Conservation (phyloP, 2,113 vertebrate genomes). For the Orthonyx spaldingii region DNA sequence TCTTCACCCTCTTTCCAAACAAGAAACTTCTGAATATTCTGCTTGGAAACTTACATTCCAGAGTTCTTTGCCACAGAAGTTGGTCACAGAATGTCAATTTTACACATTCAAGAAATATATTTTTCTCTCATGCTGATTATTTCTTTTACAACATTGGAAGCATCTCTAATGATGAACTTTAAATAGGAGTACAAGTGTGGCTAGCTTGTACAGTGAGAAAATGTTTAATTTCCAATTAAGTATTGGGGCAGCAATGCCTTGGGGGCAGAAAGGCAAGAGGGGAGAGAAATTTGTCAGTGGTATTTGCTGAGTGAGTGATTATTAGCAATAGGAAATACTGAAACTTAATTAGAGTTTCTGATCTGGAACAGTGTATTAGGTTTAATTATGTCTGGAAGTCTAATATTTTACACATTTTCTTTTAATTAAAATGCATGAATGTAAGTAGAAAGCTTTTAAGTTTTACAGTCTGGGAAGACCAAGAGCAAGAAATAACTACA, state of each 20-base stretch:
- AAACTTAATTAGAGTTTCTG: slow-evolving; percentile 58
- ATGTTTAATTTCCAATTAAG: slow-evolving; percentile 61
- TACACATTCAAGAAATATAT: background rate
- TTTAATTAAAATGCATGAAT: slow-evolving; percentile 54
- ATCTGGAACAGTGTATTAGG: slow-evolving; percentile 35
- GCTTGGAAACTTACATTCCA: background rate
- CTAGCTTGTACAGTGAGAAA: slow-evolving; percentile 2
- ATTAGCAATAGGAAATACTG: slow-evolving; percentile 47
- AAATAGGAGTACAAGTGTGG: slow-evolving; percentile 17
- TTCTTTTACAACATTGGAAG: background rate
- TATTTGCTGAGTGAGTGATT: slow-evolving; percentile 42
- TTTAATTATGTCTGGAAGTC: slow-evolving; percentile 58
- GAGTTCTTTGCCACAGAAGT: background rate
- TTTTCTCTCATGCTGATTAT: background rate
- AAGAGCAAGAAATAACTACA: background rate
- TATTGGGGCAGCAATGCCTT: slow-evolving; percentile 3
- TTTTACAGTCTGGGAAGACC: background rate
- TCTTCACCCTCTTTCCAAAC: background rate
- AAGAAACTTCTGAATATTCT: background rate
- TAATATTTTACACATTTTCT: slow-evolving; percentile 30
- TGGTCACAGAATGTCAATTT: background rate
- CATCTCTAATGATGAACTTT: slow-evolving; percentile 29
- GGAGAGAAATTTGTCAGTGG: background rate
- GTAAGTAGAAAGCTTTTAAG: slow-evolving; percentile 13
- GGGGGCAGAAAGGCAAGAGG: background rate